Evolutionary conservation across 2,888 invertebrate species (phyloP), one percentile per base, ranked within the genome.

Genomic region (Hedya salicella): DNA sequence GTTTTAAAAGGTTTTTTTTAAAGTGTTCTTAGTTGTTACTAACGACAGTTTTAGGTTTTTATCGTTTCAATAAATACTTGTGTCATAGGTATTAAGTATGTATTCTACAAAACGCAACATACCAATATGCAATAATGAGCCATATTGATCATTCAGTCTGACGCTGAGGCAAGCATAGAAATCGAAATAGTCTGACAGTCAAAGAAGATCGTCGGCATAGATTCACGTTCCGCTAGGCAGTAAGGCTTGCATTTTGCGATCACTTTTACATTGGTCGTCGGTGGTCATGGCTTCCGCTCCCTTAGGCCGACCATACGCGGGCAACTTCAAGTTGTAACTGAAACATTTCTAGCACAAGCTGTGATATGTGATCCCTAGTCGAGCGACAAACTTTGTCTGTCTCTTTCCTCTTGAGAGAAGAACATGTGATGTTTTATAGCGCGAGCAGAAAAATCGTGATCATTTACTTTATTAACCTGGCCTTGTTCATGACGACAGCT

Each of bases 181-280:
- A 57, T 46, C 44, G 57, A 57, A 57, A 32, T 44, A 44, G n/a
- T 32, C 16, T n/a, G 30, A 25, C 11, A 16, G 19, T 4, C 16
- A 8, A 52, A 39, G 36, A 21, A 36, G 44, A 49, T 39, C 44
- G 19, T 17, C 25, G 50, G n/a, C 50, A 59, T 44, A 42, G 49
- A 42, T 16, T 39, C 46, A 25, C 59, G 64, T 64, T 59, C 46
- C 49, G 64, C 42, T 59, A n/a, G 21, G 32, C 57, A 16, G 42
- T 36, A 30, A 46, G 49, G 64, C 44, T 44, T 42, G 63, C 39
- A 36, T 25, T 57, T 8, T 16, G 36, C 25, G 25, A 25, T 39
- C 50, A 64, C 57, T 64, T 64, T 64, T 64, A 59, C 64, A 44
- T 59, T 64, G 59, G 44, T 59, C 59, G 48, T 49, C 39, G 19